phyloP scores from a whole-genome alignment of 2,888 invertebrate species.

The Hyposoter dolosus region DNA sequence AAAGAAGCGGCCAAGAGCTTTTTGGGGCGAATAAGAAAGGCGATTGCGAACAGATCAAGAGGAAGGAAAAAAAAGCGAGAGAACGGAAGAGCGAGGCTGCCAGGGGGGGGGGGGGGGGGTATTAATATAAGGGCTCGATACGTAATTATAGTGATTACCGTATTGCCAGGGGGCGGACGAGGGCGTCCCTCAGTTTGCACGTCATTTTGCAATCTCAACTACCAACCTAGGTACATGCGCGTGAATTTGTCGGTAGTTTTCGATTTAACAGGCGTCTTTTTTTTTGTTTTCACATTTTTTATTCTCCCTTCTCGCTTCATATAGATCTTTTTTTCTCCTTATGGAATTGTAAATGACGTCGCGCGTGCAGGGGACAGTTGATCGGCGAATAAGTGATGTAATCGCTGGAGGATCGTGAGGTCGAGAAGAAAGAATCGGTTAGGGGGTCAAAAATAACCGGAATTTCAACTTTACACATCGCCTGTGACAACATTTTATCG shows the following conservation, averaged over 20 bases:
- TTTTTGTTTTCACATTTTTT: constrained; percentile 39
- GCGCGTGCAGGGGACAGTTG: constrained; percentile 33
- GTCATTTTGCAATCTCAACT: constrained; percentile 84
- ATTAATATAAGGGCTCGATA: constrained; percentile 85
- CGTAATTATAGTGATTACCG: constrained; percentile 85
- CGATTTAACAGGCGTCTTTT: constrained; percentile 66
- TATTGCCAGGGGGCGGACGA: constrained; percentile 84
- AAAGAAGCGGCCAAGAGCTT: constrained; percentile 68
- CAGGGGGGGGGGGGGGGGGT: constrained; percentile 76
- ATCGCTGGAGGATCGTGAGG: constrained; percentile 17
- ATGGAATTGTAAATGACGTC: constrained; percentile 53
- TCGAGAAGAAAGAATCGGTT: background rate
- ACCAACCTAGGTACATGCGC: constrained; percentile 79
- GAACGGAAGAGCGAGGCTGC: constrained; percentile 79
- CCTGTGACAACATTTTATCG: background rate
- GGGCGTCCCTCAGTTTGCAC: constrained; percentile 85
- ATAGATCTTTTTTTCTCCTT: constrained; percentile 1
- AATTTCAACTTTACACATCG: constrained; percentile 6
- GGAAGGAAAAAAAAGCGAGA: constrained; percentile 64
- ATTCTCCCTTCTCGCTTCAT: background rate
- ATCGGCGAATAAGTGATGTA: constrained; percentile 17
- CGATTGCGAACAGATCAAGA: constrained; percentile 66
- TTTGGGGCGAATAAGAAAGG: constrained; percentile 70
- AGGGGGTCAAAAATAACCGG: background rate
- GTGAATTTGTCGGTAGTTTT: constrained; percentile 80